Base-by-base conservation (phyloP, 2,113 vertebrate genomes). In the Gnathonemus echidnorhynchus region DNA sequence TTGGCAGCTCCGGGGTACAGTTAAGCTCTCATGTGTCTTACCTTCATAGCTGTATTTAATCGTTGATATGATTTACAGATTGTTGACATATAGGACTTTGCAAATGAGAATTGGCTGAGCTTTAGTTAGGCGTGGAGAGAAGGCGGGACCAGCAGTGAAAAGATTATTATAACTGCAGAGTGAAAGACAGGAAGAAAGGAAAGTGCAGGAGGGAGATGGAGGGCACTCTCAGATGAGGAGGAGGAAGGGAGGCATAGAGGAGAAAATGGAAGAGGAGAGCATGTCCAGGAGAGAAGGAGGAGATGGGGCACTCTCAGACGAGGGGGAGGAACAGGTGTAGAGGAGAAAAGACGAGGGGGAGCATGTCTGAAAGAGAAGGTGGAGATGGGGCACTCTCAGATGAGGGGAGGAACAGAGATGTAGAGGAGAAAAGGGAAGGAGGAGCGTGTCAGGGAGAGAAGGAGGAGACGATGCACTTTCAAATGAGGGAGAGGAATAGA, bases 1-100 rank as follows among this genome's bases (percentile, higher is more conserved):
- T 91, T 91, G 91, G 93, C 93, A 92, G 89, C 88, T 70, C 84
- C 3, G 1, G 87, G 90, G 93, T 92, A 93, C 94, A 94, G 91
- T 92, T 94, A 94, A 95, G 93, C 92, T 49, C 93, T 90, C 91
- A 31, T 87, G 86, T 31, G 89, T 45, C 86, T 88, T 88, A 87
- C 70, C 70, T 88, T 91, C 90, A 91, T 90, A 91, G 91, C 91
- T 92, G 91, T 83, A 92, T 92, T 89, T 62, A 24, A 62, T 62
- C 89, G 86, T 91, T 91, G 89, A 92, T 91, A 77, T 91, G 90
- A 92, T 70, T 91, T 87, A 88, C 58, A 85, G 89, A 91, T 49
- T 31, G 74, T 89, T 62, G 48, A 80, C 35, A 66, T 66, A 24
- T 90, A 74, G 80, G 45, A 10, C 9, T 87, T 87, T 90, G 66